Evolutionary conservation across 2,113 vertebrate species (phyloP).

Genomic region (Daphoenositta chrysoptera): DNA sequence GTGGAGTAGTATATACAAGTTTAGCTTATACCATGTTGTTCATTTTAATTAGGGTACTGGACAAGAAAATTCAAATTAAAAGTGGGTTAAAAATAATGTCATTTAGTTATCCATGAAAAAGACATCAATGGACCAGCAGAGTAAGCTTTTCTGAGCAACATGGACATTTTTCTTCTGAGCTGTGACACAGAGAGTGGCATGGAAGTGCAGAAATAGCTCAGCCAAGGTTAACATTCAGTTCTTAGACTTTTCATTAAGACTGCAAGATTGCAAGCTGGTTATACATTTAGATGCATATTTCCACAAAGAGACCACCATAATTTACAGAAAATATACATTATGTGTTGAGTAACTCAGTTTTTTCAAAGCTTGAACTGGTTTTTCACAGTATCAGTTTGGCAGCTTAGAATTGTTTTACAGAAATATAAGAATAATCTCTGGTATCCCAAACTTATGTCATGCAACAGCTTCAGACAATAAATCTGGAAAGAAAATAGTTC

Average conservation of each 20-base stretch:
- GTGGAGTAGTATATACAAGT: background rate
- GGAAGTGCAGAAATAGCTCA: background rate
- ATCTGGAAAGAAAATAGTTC: conserved; percentile 2
- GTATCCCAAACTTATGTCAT: background rate
- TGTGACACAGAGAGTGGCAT: background rate
- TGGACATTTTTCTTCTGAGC: background rate
- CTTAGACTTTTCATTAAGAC: background rate
- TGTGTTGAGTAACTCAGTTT: background rate
- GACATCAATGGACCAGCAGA: background rate
- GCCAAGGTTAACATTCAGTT: background rate
- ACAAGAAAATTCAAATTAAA: background rate
- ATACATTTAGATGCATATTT: background rate
- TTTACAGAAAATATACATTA: background rate
- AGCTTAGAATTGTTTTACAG: background rate
- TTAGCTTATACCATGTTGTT: background rate
- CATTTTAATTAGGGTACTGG: background rate
- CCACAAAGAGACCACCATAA: background rate
- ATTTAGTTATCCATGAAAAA: background rate
- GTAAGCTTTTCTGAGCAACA: background rate
- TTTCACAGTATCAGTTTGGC: background rate
- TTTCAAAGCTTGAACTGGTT: background rate
- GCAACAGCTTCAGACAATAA: background rate
- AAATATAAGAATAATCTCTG: background rate
- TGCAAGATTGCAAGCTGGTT: background rate
- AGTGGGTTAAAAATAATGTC: background rate